A percentile compares a stretch with the other conserved stretches of the same genome.
Conservation (phyloP, 2,797 vertebrate species). For the Hydrophis major region DNA sequence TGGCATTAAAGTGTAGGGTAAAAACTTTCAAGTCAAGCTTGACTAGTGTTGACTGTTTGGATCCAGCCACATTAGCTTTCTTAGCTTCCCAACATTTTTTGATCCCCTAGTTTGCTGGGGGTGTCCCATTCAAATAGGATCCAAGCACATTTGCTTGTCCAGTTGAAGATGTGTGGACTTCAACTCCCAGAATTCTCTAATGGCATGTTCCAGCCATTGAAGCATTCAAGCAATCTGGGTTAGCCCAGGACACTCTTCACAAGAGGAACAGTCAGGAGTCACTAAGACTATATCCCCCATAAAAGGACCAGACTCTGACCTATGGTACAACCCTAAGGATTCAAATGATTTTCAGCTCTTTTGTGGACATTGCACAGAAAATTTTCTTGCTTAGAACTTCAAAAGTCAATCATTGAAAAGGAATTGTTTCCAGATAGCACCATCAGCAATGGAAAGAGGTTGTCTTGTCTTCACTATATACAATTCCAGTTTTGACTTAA, state of each 20-base stretch:
- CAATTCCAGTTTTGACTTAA: not conserved
- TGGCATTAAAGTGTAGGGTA: not conserved
- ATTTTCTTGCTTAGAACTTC: not conserved
- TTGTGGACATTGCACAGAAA: not conserved
- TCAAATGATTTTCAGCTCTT: not conserved
- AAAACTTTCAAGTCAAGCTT: not conserved
- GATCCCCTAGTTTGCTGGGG: not conserved
- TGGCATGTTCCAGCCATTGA: not conserved
- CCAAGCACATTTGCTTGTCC: not conserved
- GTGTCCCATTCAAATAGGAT: not conserved
- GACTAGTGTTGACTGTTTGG: not conserved
- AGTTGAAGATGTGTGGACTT: not conserved
- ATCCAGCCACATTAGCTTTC: not conserved
- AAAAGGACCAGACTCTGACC: not conserved
- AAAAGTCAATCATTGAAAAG: not conserved
- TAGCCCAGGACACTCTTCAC: not conserved
- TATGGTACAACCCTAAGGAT: not conserved
- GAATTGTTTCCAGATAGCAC: not conserved
- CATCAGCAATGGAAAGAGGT: not conserved
- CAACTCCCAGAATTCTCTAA: not conserved
- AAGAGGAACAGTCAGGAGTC: not conserved
- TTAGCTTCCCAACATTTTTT: not conserved
- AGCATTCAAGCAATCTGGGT: not conserved
- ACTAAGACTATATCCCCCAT: not conserved
- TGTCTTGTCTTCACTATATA: not conserved